Evolutionary conservation across 2,113 vertebrate genomes (phyloP).

Genomic region (Dryoscopus gambensis): DNA sequence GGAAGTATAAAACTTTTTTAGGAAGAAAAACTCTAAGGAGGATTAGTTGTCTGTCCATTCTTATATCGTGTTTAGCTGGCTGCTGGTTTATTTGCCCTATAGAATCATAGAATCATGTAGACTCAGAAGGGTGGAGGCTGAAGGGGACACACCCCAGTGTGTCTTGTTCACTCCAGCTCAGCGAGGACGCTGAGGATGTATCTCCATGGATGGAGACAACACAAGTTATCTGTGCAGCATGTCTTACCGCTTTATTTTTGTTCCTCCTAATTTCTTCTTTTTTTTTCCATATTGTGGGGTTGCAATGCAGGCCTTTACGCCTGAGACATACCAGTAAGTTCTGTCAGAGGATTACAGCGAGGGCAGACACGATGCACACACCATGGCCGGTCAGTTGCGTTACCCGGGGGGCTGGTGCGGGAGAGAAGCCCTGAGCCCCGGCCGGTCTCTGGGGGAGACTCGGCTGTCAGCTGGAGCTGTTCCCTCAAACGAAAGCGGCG

Average conservation of each 20-base stretch:
- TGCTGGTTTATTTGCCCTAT: not conserved
- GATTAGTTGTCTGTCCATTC: not conserved
- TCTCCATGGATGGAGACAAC: no score
- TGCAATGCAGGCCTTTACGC: no score
- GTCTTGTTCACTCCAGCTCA: not conserved
- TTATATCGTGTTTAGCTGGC: rapidly evolving
- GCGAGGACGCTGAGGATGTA: rapidly evolving
- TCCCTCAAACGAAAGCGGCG: rapidly evolving
- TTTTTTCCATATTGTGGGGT: not conserved
- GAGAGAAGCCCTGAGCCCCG: rapidly evolving
- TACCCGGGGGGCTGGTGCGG: rapidly evolving
- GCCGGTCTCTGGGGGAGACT: rapidly evolving
- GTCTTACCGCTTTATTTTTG: not conserved
- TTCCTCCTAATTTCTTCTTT: not conserved
- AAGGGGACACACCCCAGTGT: rapidly evolving
- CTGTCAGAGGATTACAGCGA: rapidly evolving
- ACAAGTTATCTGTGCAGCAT: no score
- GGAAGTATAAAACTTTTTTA: not conserved
- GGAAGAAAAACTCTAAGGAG: not conserved
- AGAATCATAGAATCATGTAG: rapidly evolving
- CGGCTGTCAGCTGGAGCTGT: rapidly evolving
- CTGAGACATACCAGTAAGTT: rapidly evolving
- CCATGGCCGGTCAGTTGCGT: rapidly evolving
- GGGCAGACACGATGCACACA: rapidly evolving
- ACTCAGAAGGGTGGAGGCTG: no score